Base-by-base conservation (phyloP, 1,140 invertebrate species). In the Cheumatopsyche charites region DNA sequence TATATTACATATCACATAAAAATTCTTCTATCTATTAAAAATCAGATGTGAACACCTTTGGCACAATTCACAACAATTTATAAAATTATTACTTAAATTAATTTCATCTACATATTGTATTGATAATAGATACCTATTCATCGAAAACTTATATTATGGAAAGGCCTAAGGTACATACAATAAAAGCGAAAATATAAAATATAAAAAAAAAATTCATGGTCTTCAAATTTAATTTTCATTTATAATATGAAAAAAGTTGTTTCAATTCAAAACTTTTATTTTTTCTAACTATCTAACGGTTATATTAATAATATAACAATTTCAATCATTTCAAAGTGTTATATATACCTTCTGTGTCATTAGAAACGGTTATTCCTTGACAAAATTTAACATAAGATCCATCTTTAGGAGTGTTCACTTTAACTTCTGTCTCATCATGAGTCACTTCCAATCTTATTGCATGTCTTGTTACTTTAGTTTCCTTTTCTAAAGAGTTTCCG, bases 371-470 rank as follows among this genome's bases (percentile, higher is more conserved):
- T 11, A 67, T 55, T 7, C 69, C 72, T 43, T 76, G 71, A 61
- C 65, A 71, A 43, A 76, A 73, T 41, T 76, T 76, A 2, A 76
- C 69, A 41, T 76, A 76, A 5, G 74, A 76, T 36, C 68, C 74
- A 23, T 71, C 72, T 21, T 72, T 75, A 9, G 17, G 23, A 21
- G 49, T 68, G 6, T 36, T 47, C 0, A 12, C 13, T 26, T 68
- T 45, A 21, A 43, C 58, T 19, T 70, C 67, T 26, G 41, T 45
- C 1, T 67, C 67, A 23, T 74, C 63, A 52, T 76, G 72, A 0
- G 72, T 74, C 17, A 76, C 71, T 45, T 76, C 75, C 29, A 76
- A 67, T 15, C 75, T 65, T 13, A 76, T 76, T 1, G 75, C 75
- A 52, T 76, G 75, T 11, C 36, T 73, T 52, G 70, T 73, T 7